A percentile compares a stretch with the other conserved stretches of the same genome.
Evolutionary conservation across 2,888 invertebrate species (phyloP).

Genomic region (Kryphioiulus occultus): DNA sequence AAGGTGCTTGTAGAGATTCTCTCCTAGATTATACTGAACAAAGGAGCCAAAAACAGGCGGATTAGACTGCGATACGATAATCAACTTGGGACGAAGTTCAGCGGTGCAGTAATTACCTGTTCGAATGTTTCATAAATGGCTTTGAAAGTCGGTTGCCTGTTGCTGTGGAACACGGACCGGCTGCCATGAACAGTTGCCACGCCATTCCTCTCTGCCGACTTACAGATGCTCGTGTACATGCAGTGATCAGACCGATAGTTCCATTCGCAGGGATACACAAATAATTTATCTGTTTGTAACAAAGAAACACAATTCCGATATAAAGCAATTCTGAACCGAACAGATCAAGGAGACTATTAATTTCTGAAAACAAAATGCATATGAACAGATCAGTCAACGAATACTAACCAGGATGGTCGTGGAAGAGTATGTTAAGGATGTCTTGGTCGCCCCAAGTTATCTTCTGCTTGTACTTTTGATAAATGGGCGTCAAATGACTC

Average conservation of each 20-base stretch:
- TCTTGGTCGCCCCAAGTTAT: constrained; percentile 99
- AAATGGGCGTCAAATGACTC: constrained; percentile 81
- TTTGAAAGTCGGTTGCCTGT: constrained; percentile 85
- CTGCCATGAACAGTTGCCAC: constrained; percentile 89
- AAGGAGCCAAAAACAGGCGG: constrained; percentile 59
- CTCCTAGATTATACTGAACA: constrained; percentile 72
- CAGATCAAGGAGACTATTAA: too few relatives aligned
- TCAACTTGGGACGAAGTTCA: neutral
- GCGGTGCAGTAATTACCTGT: constrained; percentile 62
- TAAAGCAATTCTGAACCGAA: neutral
- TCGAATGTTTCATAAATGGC: constrained; percentile 73
- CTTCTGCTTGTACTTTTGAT: constrained; percentile 81
- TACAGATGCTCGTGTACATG: constrained; percentile 91
- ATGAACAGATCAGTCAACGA: neutral
- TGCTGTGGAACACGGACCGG: constrained; percentile 82
- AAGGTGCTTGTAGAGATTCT: constrained; percentile 71
- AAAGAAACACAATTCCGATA: constrained; percentile 46
- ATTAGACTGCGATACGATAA: constrained; percentile 27
- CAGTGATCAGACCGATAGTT: constrained; percentile 96
- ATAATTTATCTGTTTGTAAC: constrained; percentile 71
- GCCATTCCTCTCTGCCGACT: constrained; percentile 73
- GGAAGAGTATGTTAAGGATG: constrained; percentile 89
- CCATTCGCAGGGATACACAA: constrained; percentile 81
- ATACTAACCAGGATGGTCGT: constrained; percentile 75
- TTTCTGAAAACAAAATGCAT: too few relatives aligned